Percentiles rank a stretch among this genome's conserved stretches.
phyloP scores from a whole-genome alignment of 2,888 invertebrate species.

The Nebria brevicollis region DNA sequence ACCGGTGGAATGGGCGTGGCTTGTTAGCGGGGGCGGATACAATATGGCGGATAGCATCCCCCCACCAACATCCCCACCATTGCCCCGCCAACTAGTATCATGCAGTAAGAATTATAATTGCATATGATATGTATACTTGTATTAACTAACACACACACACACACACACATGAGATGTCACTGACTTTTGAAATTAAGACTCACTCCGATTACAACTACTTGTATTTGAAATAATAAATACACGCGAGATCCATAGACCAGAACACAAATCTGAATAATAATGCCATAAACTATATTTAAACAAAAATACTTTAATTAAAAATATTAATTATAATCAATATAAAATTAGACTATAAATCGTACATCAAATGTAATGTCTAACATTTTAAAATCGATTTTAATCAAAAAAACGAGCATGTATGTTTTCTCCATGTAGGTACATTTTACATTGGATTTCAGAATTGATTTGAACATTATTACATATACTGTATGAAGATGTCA shows the following conservation, averaged over 20 bases:
- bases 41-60: conserved; percentile 63
- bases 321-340: no score
- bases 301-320: no score
- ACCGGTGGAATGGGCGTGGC: conserved; percentile 58
- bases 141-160: conserved; percentile 32
- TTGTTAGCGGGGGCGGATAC: conserved; percentile 62
- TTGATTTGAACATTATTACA: background rate
- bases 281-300: no score
- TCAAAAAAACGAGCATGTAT: background rate
- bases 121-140: conserved; percentile 62
- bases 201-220: no score
- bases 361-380: background rate
- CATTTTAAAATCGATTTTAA: background rate
- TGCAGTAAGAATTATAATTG: conserved; percentile 63
- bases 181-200: background rate
- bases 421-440: background rate
- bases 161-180: background rate
- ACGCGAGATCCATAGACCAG: no score
- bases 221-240: no score
- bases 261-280: no score
- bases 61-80: conserved; percentile 58
- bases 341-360: background rate
- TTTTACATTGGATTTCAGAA: background rate
- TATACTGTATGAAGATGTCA: background rate
- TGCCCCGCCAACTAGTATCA: conserved; percentile 56